Evolutionary conservation across 2,797 vertebrate genomes (phyloP).

Genomic region (Coranthus polyacanthus): DNA sequence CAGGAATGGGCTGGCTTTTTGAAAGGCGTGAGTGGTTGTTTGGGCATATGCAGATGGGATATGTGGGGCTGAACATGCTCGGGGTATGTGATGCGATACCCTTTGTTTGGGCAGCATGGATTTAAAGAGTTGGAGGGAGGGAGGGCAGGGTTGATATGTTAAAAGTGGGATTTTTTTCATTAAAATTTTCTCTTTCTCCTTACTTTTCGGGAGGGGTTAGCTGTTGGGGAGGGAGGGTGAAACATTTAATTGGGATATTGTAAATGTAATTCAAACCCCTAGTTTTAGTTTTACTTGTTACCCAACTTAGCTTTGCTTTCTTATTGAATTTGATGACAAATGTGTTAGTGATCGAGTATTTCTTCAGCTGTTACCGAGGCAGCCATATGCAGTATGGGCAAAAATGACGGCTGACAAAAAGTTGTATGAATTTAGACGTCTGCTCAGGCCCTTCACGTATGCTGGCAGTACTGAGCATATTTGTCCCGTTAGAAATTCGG

Average conservation of each 20-base stretch:
- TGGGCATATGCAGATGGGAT: constrained; percentile 54
- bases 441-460: constrained; percentile 36
- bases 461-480: constrained; percentile 49
- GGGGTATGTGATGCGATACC: constrained; percentile 32
- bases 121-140: constrained; percentile 24
- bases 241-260: constrained; percentile 77
- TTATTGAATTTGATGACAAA: constrained; percentile 69
- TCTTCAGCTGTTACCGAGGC: constrained; percentile 56
- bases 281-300: constrained; percentile 78
- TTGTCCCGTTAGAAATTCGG: constrained; percentile 58
- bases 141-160: constrained; percentile 27
- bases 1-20: constrained; percentile 63
- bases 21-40: constrained; percentile 35
- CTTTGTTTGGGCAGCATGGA: constrained; percentile 52
- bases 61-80: constrained; percentile 32
- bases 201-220: constrained; percentile 67
- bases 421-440: constrained; percentile 39
- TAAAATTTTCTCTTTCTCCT: constrained; percentile 60
- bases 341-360: constrained; percentile 70
- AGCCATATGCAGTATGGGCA: constrained; percentile 26
- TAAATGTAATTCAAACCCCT: constrained; percentile 79
- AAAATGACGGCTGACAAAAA: not conserved
- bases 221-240: constrained; percentile 4
- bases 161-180: constrained; percentile 56
- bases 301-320: constrained; percentile 67